Evolutionary conservation across 2,797 vertebrate species (phyloP).

Genomic region (Liasis olivaceus): DNA sequence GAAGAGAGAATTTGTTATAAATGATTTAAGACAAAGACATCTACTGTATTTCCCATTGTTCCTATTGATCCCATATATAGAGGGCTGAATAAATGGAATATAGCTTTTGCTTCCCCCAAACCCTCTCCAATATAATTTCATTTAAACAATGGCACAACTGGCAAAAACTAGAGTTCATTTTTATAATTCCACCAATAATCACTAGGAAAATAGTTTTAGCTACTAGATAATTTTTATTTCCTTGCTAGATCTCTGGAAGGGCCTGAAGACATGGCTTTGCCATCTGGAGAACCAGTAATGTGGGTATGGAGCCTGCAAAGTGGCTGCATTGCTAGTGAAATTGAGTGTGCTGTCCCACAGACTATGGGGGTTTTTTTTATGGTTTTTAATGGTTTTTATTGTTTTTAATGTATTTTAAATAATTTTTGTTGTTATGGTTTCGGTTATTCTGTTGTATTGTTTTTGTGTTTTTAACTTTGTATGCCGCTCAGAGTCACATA

Average conservation of each 20-base stretch:
- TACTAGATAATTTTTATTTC: no score
- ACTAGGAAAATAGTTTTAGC: no score
- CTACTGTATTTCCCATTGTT: not conserved
- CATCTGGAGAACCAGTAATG: no score
- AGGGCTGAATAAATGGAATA: not conserved
- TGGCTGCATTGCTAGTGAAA: no score
- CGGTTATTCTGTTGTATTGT: not conserved
- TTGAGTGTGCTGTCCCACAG: no score
- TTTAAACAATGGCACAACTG: no score
- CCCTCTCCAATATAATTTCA: not conserved
- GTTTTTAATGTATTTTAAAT: not conserved
- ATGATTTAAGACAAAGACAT: not conserved
- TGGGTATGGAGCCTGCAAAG: no score
- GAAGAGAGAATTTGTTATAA: constrained; percentile 3
- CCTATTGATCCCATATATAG: not conserved
- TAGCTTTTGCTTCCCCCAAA: not conserved
- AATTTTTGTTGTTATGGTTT: not conserved
- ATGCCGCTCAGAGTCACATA: not conserved
- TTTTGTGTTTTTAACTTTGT: not conserved
- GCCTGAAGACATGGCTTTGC: no score
- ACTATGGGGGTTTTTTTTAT: no score
- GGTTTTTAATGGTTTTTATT: not conserved
- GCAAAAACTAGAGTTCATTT: no score
- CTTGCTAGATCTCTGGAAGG: no score
- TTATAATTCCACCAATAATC: no score